Conservation (phyloP, 2,113 vertebrate species). For the Poicephalus gulielmi region DNA sequence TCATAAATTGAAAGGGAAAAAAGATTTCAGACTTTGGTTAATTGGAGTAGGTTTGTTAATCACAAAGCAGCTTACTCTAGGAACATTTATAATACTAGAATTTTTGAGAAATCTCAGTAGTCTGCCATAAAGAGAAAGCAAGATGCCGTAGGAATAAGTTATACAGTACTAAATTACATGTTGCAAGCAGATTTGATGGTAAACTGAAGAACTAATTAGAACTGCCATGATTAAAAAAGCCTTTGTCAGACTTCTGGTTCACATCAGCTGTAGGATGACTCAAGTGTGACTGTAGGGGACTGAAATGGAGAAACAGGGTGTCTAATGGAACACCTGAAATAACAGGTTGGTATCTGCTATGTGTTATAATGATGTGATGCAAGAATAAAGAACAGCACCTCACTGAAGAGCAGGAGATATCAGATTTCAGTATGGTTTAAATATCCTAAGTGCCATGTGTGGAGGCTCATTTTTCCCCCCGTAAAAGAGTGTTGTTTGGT, state of each 20-base stretch:
- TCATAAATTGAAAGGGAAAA: neutral
- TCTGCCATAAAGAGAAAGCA: neutral
- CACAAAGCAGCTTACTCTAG: neutral
- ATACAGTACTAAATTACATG: neutral
- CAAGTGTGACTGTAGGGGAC: neutral
- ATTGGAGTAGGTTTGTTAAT: neutral
- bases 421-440: neutral
- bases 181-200: neutral
- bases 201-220: neutral
- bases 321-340: neutral
- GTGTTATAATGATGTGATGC: neutral
- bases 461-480: neutral
- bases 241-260: neutral
- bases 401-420: neutral
- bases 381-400: neutral
- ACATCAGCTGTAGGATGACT: neutral
- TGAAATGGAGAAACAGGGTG: neutral
- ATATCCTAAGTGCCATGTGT: neutral
- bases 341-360: neutral
- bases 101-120: neutral
- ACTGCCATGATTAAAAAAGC: neutral
- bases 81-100: neutral
- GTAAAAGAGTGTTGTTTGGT: neutral
- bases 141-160: neutral
- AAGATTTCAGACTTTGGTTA: neutral